Evolutionary conservation across 2,113 vertebrate species (phyloP), one percentile per base, ranked within the genome.

Genomic region (Odobenus rosmarus): DNA sequence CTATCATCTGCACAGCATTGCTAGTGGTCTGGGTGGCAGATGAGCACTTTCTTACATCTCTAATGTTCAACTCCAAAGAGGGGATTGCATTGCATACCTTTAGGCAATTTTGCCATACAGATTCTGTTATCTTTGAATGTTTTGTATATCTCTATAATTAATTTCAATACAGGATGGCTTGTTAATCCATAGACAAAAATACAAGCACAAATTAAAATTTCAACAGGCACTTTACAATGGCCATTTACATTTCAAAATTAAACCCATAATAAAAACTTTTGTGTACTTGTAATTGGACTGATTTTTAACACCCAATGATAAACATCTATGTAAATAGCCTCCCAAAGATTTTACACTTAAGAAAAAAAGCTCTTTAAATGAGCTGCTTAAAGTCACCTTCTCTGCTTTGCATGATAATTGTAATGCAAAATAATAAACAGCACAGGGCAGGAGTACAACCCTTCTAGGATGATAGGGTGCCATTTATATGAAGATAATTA

Each of bases 341-440:
- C 92, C 92, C 98, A 97, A 98, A 98, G 94, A 97, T 98, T 98
- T n/a, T 98, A 95, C 96, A 96, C 84, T 98, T 93, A 96, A 96
- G 97, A 88, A 87, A 89, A 95, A 94, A 96, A 98, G 36, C 28
- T 57, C 98, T 98, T 98, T 96, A 98, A 98, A 98, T 98, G 98
- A 98, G 97, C 97, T 97, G 74, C 96, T 98, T 98, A 98, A 98
- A 98, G 98, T 99, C 98, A 99, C 98, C 98, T 99, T 98, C 98
- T 98, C 90, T 96, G 97, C 96, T 98, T 98, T 98, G 92, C 98
- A 97, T 98, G 92, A 97, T 99, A 98, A 98, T 98, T 98, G 96
- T 97, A 98, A 98, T 98, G 95, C 67, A 97, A 98, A 98, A 98
- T 98, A 98, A 98, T 96, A 98, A 98, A 98, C 92, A 98, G 92